Evolutionary conservation across 2,113 vertebrate genomes (phyloP), one percentile per base, ranked within the genome.

Genomic region (Chaenogobius annularis): DNA sequence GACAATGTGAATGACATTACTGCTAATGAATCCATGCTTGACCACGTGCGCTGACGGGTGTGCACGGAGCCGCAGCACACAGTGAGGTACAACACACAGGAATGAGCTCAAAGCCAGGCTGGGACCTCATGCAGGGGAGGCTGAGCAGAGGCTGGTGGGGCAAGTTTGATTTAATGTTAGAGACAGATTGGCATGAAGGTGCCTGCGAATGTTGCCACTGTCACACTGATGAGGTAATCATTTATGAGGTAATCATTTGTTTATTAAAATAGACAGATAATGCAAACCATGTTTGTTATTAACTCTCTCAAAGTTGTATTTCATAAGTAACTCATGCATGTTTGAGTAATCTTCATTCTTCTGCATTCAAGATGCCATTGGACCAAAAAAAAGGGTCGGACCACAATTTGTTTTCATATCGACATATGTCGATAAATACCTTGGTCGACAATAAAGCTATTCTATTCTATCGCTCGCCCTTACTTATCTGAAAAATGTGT

Each of bases 1-100:
- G 88, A 89, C 89, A 86, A 72, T 83, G 80, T 77, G 83, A 86
- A 88, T 90, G 82, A 82, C 74, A 85, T 90, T 85, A 85, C 68
- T 76, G 83, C 75, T 91, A 91, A 88, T 89, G 84, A 91, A 84
- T 89, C 62, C 83, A 88, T 61, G 76, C 85, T 85, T 87, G 87
- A 90, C 76, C 80, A 83, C 87, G 72, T 82, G 68, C 75, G 80
- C 85, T 87, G 83, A 88, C 63, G 61, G 82, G 74, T 69, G 78
- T 77, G 70, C 77, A 68, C 68, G 59, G 66, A 77, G 72, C 62
- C 72, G 56, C 81, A 70, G 52, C 79, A 69, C 69, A 74, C 74
- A 67, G 14, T 54, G 75, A 22, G 61, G 46, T 58, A 19, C 5
- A 66, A 67, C 54, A 37, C 40, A 47, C 68, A 59, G 10, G 5